Base-by-base conservation (phyloP, 2,888 invertebrate species). In the Mamestra brassicae region DNA sequence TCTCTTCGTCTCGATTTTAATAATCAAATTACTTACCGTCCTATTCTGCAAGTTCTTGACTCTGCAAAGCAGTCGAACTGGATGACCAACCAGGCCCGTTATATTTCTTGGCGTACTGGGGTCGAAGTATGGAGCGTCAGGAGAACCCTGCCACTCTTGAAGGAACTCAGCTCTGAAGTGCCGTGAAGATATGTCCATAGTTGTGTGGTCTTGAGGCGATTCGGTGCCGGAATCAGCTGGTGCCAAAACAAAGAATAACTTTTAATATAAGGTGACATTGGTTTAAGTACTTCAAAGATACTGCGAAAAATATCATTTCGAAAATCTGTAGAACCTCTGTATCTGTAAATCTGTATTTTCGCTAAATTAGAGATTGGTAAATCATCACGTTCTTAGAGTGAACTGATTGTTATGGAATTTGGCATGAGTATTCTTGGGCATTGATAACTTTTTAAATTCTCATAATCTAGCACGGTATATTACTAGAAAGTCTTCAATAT, bases 1-100 rank as follows among this genome's bases (percentile, higher is more conserved):
- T 52, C 17, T 17, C 26, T 52, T 13, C 2, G 0, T 17, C 4
- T 15, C 4, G 26, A 2, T 13, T n/a, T 11, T 3, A 45, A 11
- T 17, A 15, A 52, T 17, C 36, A n/a, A 52, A 75, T 36, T 63
- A 96, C 98, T 98, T 92, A 98, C 98, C 94, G 98, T 98, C 94
- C 98, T 97, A 94, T 98, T 98, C 89, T 98, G 98, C 80, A 98
- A 96, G 94, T 98, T 98, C 94, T 98, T 98, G 82, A 98, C 98
- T 87, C 98, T 97, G 92, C 98, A 98, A 88, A 98, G 97, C 84
- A 98, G 95, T 88, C 98, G 97, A 38, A 98, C 98, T 38, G 98
- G 98, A 90, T 98, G 98, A 17, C 98, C 98, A 15, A 98, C 98
- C 52, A 98, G 96, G 6, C 98, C 98, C 13, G 98, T 98, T 70